Evolutionary conservation across 2,888 invertebrate species (phyloP).

Genomic region (Spicauda simplicius): DNA sequence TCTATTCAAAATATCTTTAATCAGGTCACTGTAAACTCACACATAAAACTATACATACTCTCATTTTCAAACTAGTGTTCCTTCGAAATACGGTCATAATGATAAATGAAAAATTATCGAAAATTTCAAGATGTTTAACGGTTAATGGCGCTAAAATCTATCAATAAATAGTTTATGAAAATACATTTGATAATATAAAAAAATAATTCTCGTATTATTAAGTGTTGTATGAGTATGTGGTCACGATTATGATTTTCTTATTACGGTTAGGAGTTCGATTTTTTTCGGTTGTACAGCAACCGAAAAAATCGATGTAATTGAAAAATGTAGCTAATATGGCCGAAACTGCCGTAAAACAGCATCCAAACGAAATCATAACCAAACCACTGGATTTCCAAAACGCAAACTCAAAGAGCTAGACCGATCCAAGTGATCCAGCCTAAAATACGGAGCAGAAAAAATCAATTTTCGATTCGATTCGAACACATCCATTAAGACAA

Average conservation of each 20-base stretch:
- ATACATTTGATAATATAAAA: no score
- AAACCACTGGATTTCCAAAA: neutral
- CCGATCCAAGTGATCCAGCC: conserved; percentile 50
- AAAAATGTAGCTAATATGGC: conserved; percentile 5
- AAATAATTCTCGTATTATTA: no score
- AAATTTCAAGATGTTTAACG: no score
- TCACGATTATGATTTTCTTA: no score
- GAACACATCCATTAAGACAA: conserved; percentile 23
- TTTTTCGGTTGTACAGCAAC: no score
- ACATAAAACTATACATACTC: neutral
- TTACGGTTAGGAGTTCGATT: no score
- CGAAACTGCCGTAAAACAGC: neutral
- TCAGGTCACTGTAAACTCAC: conserved; percentile 25
- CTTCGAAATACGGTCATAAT: no score
- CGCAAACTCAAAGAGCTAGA: conserved; percentile 47
- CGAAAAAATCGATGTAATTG: conserved; percentile 19
- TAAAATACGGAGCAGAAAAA: conserved; percentile 60
- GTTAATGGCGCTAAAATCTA: neutral
- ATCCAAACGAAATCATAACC: neutral
- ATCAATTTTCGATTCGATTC: conserved; percentile 63
- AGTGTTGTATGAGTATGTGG: no score
- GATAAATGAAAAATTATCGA: no score
- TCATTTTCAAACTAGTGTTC: neutral
- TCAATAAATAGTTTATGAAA: no score
- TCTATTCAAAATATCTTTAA: conserved; percentile 27